Base-by-base conservation (phyloP, 2,888 invertebrate genomes). In the Sthenelais limicola region DNA sequence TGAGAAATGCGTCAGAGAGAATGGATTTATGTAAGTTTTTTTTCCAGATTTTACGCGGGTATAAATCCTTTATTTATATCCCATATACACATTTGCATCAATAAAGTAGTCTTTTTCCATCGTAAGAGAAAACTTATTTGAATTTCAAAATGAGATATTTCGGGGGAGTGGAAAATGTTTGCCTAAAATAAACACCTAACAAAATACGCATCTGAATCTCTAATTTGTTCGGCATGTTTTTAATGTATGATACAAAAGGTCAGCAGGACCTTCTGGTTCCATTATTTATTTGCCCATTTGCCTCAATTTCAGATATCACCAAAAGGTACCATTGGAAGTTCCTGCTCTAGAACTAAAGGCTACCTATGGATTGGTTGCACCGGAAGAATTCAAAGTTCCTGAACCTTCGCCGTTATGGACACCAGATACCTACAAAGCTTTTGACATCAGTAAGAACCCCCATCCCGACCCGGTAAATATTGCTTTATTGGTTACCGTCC, bases 1-100 rank as follows among this genome's bases (percentile, higher is more conserved):
- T 70, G 91, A 92, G 74, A 92, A 92, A 82, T 91, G 91, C 83
- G 90, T 91, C 78, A 84, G 91, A 72, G 92, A 92, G 85, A 92
- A 92, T 84, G 90, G 91, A 71, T 89, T 92, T 76, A 92, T 92
- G 91, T 91, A 83, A 88, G 90, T 84, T 12, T n/a, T n/a, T n/a
- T n/a, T n/a, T n/a, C n/a, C n/a, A n/a, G n/a, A n/a, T n/a, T n/a
- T n/a, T n/a, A n/a, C n/a, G n/a, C n/a, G n/a, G n/a, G n/a, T n/a
- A n/a, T n/a, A n/a, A n/a, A n/a, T n/a, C n/a, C n/a, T n/a, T n/a
- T n/a, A n/a, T n/a, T n/a, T n/a, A n/a, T n/a, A n/a, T n/a, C n/a
- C n/a, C n/a, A n/a, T n/a, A n/a, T n/a, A n/a, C n/a, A n/a, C n/a
- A n/a, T n/a, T n/a, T n/a, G n/a, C n/a, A n/a, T n/a, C n/a, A n/a